These are phyloP conservation scores for Epinephelus coioides DNA, from an alignment of 2,797 vertebrate species.

Conservation along the genomic window DNA sequence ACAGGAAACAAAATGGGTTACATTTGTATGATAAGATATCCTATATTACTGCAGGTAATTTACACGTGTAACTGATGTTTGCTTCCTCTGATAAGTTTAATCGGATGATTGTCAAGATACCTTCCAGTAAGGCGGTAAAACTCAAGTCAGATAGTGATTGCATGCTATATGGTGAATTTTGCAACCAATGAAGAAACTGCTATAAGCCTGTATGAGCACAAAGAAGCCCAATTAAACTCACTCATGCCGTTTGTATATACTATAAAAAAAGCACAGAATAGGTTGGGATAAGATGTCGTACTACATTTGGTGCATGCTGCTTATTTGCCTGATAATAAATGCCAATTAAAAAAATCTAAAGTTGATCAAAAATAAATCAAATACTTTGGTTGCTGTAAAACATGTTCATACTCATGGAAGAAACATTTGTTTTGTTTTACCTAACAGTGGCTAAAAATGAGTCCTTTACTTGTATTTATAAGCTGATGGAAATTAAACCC, in stretches of 20 bases:
- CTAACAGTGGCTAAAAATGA: neutral
- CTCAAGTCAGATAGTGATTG: slow-evolving; percentile 19
- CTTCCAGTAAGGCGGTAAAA: slow-evolving; percentile 20
- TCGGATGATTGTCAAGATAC: slow-evolving; percentile 63
- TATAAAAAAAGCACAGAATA: slow-evolving; percentile 22
- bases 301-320: neutral
- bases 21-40: slow-evolving; percentile 69
- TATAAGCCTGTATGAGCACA: slow-evolving; percentile 18
- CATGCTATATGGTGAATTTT: slow-evolving; percentile 24
- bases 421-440: no score
- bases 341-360: neutral
- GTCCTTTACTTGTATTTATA: neutral
- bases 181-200: slow-evolving; percentile 34
- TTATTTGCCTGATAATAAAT: neutral
- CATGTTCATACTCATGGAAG: neutral
- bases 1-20: slow-evolving; percentile 75
- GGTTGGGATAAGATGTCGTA: slow-evolving; percentile 22
- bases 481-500: neutral
- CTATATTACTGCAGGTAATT: slow-evolving; percentile 69
- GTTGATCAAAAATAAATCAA: neutral
- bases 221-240: slow-evolving; percentile 51
- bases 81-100: slow-evolving; percentile 59
- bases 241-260: slow-evolving; percentile 12
- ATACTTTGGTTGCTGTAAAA: neutral
- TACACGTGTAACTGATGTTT: slow-evolving; percentile 66